Evolutionary conservation across 2,113 vertebrate species (phyloP), one percentile per base, ranked within the genome.

Genomic region (Aythya baeri): DNA sequence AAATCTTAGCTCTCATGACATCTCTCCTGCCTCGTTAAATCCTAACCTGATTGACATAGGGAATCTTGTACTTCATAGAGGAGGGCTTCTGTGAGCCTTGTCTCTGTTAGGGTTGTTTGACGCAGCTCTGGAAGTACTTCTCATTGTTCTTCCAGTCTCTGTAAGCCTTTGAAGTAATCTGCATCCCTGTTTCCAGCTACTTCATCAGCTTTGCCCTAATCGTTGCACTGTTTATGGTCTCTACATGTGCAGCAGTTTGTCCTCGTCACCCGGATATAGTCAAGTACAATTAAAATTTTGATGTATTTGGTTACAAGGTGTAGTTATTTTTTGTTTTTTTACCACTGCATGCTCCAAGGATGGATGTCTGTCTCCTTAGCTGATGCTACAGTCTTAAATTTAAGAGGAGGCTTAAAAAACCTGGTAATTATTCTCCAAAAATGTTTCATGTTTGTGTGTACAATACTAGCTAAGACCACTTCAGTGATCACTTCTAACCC

Each of bases 11-110:
- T 83, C n/a, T 93, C 3, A 0, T 58, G 32, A 17, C 62, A 20
- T 41, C 36, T 87, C 38, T n/a, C 17, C 25, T 22, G 11, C 26
- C 36, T 41, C 26, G 26, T 4, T 13, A 18, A 49, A 71, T 52
- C 59, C 0, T 0, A 78, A 59, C 31, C 66, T 3, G 0, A 50
- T 66, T 59, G 52, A 62, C 10, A 3, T 36, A 31, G 74, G 3
- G 3, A 78, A 67, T 50, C 41, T 59, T 25, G 13, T 1, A 3
- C 36, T 88, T 58, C 7, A 41, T 2, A 52, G 81, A 63, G 81
- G 22, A 5, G 23, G 17, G 11, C 76, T 80, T 77, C 38, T 83
- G 7, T 43, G 14, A 67, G 57, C 27, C 14, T 31, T 18, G 4
- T 66, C 44, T 83, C 46, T 85, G 8, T 44, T 80, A 44, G 36